A percentile compares a stretch with the other conserved stretches of the same genome.
These are phyloP conservation scores for Elachura formosa DNA, from an alignment of 2,113 vertebrate species.

Conservation along the genomic window DNA sequence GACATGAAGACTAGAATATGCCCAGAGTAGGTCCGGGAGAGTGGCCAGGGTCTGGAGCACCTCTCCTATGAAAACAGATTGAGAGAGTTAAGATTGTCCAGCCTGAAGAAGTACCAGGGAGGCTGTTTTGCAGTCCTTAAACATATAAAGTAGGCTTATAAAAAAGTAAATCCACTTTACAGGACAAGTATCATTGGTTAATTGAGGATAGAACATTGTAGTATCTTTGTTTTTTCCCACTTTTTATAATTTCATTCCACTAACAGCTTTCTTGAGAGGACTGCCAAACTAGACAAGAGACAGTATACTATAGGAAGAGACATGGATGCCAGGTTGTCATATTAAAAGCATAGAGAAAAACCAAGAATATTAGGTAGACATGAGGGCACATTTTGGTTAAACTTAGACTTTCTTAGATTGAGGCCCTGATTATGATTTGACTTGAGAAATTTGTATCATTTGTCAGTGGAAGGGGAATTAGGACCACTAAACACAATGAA, in stretches of 20 bases:
- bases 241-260: not conserved
- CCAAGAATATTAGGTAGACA: not conserved
- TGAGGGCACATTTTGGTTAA: not conserved
- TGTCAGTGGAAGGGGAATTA: not conserved
- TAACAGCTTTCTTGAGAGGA: not conserved
- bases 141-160: not conserved
- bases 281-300: not conserved
- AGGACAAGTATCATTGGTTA: not conserved
- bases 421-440: not conserved
- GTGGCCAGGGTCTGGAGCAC: not conserved
- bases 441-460: not conserved
- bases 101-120: not conserved
- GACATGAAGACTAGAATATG: fast-evolving
- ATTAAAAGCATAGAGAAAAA: not conserved
- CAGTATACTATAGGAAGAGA: not conserved
- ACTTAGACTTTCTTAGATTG: not conserved
- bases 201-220: not conserved
- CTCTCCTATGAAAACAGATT: not conserved
- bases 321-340: not conserved
- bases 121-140: not conserved
- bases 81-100: not conserved
- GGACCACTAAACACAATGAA: not conserved
- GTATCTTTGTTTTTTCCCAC: not conserved
- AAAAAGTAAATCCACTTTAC: not conserved
- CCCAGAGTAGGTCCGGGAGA: not conserved